Conservation (phyloP, 2,113 vertebrate species). For the Forbesichthys papilliferus region DNA sequence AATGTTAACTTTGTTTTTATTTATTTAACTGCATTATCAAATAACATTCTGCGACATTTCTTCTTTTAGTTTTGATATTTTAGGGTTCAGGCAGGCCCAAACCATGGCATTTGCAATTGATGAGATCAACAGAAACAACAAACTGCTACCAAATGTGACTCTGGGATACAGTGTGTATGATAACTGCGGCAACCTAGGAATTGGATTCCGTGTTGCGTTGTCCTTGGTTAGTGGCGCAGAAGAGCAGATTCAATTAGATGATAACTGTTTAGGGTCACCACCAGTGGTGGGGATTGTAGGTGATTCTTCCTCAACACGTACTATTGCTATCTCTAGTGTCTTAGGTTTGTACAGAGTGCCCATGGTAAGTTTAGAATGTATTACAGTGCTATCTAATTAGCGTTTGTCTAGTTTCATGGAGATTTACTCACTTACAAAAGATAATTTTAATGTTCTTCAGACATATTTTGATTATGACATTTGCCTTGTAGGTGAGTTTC, state of each 20-base stretch:
- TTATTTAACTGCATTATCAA: not conserved
- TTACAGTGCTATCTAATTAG: not conserved
- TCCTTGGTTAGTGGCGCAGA: slow-evolving; percentile 52
- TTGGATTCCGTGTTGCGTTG: slow-evolving; percentile 18
- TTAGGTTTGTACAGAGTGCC: slow-evolving; percentile 53
- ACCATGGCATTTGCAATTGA: too few species aligned
- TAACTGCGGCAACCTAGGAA: too few species aligned
- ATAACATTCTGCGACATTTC: not conserved
- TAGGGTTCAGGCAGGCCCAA: too few species aligned
- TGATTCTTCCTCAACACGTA: slow-evolving; percentile 50
- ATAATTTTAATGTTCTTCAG: not conserved
- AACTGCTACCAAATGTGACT: not conserved
- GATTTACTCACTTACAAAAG: too few species aligned
- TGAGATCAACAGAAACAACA: too few species aligned
- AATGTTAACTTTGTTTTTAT: not conserved
- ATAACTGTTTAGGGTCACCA: slow-evolving; percentile 34
- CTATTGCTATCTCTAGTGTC: slow-evolving; percentile 60
- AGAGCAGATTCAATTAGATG: not conserved
- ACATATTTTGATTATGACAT: too few species aligned
- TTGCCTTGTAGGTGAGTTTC: slow-evolving; percentile 54
- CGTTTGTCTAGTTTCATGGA: too few species aligned
- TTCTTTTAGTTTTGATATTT: slow-evolving; percentile 20
- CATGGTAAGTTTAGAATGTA: slow-evolving; percentile 32
- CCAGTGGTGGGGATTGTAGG: slow-evolving; percentile 58
- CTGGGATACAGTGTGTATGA: not conserved